Evolutionary conservation across 2,888 invertebrate genomes (phyloP), one percentile per base, ranked within the genome.

Genomic region (Conops quadrifasciatus): DNA sequence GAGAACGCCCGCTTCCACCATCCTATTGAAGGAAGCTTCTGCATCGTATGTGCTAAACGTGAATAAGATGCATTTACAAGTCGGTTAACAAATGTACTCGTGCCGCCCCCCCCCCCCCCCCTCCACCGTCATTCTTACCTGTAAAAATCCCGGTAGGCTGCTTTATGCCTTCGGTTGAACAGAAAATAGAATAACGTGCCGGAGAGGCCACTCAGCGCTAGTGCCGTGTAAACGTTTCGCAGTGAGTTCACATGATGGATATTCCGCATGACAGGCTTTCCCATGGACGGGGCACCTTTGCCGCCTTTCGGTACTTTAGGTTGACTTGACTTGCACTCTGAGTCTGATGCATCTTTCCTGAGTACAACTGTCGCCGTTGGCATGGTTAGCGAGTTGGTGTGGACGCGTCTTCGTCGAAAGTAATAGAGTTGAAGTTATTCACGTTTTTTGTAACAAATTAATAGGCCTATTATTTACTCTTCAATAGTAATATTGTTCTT

Each of bases 1-100:
- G 1, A 76, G 62, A 70, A 74, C 74, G 11, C 76, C 76, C 11
- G 71, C 76, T 2, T 66, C 71, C 67, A 28, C 72, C 76, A 76
- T 76, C 43, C 76, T 74, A 19, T 70, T 30, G 26, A 75, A 76
- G 2, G 76, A 73, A 16, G 47, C 73, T 21, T 73, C 71, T 0
- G 75, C 70, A 71, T 76, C 76, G 63, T 76, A 76, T 59, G 49
- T 73, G 26, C 76, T 75, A 24, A 11, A 13, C 11, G 9, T 53
- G 28, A 58, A 58, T 24, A 21, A 21, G 24, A 56, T 21, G 13
- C 4, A 19, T 4, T 56, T 24, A 24, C 1, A 2, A 56, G 21
- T 56, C 53, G 19, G 3, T 2, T 13, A 21, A 24, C 19, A 1
- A 56, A 56, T n/a, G n/a, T n/a, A n/a, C n/a, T n/a, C n/a, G n/a